These are phyloP conservation scores for Indri indri DNA, from an alignment of 2,113 vertebrate genomes.

Conservation along the genomic window DNA sequence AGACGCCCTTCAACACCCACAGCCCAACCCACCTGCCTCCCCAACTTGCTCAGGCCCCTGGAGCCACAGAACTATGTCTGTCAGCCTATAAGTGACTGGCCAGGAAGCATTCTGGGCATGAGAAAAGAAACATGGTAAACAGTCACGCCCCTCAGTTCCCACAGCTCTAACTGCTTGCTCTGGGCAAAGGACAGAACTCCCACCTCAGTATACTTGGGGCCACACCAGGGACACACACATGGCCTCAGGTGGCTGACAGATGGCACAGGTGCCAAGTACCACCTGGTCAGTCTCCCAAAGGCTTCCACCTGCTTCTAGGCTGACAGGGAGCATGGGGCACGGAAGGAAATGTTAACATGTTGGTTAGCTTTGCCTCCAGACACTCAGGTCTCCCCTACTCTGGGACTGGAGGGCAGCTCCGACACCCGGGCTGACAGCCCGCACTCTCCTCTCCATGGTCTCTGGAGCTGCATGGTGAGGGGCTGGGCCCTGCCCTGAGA, in stretches of 20 bases:
- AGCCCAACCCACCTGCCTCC: not conserved
- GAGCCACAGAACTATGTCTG: not conserved
- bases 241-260: not conserved
- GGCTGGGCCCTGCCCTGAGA: not conserved
- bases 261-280: not conserved
- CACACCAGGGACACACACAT: not conserved
- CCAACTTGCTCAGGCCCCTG: not conserved
- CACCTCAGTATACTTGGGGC: not conserved
- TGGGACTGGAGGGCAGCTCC: not conserved
- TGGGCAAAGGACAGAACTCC: constrained; percentile 22
- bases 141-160: not conserved
- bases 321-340: not conserved
- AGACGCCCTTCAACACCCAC: not conserved
- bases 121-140: not conserved
- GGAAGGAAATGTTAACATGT: constrained; percentile 1
- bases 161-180: not conserved
- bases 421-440: not conserved
- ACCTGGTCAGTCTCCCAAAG: constrained; percentile 18
- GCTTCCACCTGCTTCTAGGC: not conserved
- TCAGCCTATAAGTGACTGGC: not conserved
- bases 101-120: not conserved
- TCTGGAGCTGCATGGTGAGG: not conserved
- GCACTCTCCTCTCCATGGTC: not conserved
- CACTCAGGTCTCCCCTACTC: not conserved
- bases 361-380: not conserved